Evolutionary conservation across 92 coral and sea anemone species (phyloP).

Genomic region (Hydrozoanthus gracilis): DNA sequence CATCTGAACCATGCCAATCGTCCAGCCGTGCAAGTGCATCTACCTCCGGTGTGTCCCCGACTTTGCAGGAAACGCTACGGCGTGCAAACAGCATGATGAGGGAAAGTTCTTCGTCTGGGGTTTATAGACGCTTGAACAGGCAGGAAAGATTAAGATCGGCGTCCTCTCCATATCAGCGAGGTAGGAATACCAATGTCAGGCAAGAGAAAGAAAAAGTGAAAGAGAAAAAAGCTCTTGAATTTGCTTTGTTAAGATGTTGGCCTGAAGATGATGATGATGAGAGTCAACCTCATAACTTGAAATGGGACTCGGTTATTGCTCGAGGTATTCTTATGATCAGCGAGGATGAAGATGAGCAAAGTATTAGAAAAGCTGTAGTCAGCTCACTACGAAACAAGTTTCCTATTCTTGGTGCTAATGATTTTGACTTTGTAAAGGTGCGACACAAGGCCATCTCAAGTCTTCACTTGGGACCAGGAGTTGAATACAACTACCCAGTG

Average conservation of each 20-base stretch:
- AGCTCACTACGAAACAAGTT: conserved; percentile 43
- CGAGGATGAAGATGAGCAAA: conserved; percentile 58
- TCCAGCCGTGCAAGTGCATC: too few species aligned
- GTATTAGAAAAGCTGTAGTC: conserved; percentile 49
- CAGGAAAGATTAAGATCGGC: conserved; percentile 51
- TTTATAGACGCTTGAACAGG: conserved; percentile 52
- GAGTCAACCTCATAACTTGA: conserved; percentile 25
- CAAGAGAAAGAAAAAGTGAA: background rate
- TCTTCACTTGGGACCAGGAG: conserved; percentile 52
- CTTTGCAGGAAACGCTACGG: conserved; percentile 14
- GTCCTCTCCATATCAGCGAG: too few species aligned
- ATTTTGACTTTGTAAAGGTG: conserved; percentile 61
- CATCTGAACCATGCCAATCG: too few species aligned
- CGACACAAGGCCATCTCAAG: conserved; percentile 47
- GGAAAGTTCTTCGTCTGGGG: conserved; percentile 56
- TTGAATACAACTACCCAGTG: conserved; percentile 60
- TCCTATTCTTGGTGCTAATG: conserved; percentile 50
- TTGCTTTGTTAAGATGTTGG: conserved; percentile 20
- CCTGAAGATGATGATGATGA: conserved; percentile 29
- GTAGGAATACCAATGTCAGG: too few species aligned
- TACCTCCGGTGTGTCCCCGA: too few species aligned
- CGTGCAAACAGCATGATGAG: conserved; percentile 50
- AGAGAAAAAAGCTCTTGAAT: conserved; percentile 14
- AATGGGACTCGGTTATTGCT: conserved; percentile 66
- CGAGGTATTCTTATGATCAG: conserved; percentile 52